Evolutionary conservation across 2,888 invertebrate species (phyloP).

Genomic region (Zonitis immaculata): DNA sequence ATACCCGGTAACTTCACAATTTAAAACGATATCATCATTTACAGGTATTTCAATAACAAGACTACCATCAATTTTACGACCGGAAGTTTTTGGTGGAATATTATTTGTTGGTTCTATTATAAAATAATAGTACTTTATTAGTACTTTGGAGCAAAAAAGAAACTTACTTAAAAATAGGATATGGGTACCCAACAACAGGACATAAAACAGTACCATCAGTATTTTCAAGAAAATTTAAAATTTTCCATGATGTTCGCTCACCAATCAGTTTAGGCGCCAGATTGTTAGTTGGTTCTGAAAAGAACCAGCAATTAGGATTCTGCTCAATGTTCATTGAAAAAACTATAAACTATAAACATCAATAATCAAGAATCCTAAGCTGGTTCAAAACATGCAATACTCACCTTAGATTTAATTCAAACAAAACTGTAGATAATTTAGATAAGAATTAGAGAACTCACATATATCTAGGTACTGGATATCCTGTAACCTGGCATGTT

Average conservation of each 20-base stretch:
- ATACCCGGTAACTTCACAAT: conserved; percentile 66
- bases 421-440: no score
- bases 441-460: conserved; percentile 15
- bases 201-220: conserved; percentile 61
- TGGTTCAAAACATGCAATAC: conserved; percentile 26
- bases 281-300: conserved; percentile 51
- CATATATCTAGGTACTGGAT: conserved; percentile 33
- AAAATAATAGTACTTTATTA: no score
- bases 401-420: conserved; percentile 13
- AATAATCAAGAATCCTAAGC: conserved; percentile 35
- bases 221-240: conserved; percentile 53
- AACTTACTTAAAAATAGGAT: conserved; percentile 68
- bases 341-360: conserved; percentile 7
- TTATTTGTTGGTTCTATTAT: conserved; percentile 67
- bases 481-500: conserved; percentile 60
- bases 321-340: conserved; percentile 6
- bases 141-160: no score
- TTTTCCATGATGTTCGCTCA: conserved; percentile 55
- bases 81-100: conserved; percentile 54
- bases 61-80: conserved; percentile 50
- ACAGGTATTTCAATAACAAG: conserved; percentile 50
- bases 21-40: conserved; percentile 51
- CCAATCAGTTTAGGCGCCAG: conserved; percentile 50
- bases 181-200: conserved; percentile 66
- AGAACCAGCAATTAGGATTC: conserved; percentile 39